These are phyloP conservation scores for Mareca strepera DNA, from an alignment of 2,797 vertebrate genomes.

Conservation along the genomic window DNA sequence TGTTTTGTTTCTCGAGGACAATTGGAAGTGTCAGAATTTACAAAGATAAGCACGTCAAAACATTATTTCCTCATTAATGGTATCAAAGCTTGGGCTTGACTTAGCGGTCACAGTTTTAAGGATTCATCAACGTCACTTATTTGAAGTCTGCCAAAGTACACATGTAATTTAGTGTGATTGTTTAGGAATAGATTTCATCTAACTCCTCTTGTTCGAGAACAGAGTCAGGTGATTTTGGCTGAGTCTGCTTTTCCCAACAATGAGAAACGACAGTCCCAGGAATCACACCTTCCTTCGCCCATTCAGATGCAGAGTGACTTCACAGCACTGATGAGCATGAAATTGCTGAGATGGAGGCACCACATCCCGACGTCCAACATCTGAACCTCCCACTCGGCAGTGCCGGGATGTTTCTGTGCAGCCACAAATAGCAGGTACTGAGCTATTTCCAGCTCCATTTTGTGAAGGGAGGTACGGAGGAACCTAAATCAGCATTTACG, in stretches of 20 bases:
- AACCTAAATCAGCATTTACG: not conserved
- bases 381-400: conserved; percentile 26
- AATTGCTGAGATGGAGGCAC: not conserved
- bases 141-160: conserved; percentile 43
- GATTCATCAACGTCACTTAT: conserved; percentile 38
- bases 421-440: not conserved
- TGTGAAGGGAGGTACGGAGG: not conserved
- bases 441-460: conserved; percentile 33
- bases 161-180: conserved; percentile 41
- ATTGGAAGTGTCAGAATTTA: conserved; percentile 8
- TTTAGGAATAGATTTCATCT: conserved; percentile 52
- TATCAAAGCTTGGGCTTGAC: conserved; percentile 11
- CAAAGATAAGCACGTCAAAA: conserved; percentile 6
- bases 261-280: not conserved
- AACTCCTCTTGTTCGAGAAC: conserved; percentile 27
- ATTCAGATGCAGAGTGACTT: conserved; percentile 22
- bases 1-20: not conserved
- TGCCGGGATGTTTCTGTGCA: not conserved
- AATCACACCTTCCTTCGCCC: conserved; percentile 28
- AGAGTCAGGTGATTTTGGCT: conserved; percentile 19
- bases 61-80: conserved; percentile 46
- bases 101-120: conserved; percentile 43
- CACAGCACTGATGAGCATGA: not conserved
- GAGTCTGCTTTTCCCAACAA: conserved; percentile 3
- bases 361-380: not conserved